A percentile compares a stretch with the other conserved stretches of the same genome.
phyloP scores from a whole-genome alignment of 2,797 vertebrate genomes.

The Busarellus nigricollis region DNA sequence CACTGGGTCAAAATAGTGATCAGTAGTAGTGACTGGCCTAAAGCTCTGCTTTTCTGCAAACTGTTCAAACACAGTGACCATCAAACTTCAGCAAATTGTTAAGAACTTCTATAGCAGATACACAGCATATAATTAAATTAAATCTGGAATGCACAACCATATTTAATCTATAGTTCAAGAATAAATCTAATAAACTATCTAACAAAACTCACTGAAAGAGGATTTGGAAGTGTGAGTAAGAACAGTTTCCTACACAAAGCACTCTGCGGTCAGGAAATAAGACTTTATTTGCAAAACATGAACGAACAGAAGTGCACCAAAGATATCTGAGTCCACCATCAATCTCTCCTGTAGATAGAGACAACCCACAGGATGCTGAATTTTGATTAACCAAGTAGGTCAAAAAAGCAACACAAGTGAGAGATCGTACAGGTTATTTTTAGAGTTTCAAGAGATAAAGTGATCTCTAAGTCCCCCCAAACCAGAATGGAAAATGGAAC shows the following conservation, averaged over 20 bases:
- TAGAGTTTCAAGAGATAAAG: background rate
- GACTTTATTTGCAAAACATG: background rate
- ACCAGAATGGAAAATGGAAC: background rate
- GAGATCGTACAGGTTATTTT: background rate
- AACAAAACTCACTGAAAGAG: background rate
- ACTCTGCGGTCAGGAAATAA: background rate
- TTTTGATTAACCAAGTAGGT: conserved; percentile 53
- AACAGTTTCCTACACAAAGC: background rate
- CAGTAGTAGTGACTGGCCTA: background rate
- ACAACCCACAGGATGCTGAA: conserved; percentile 17
- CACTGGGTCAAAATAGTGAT: background rate
- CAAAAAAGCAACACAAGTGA: conserved; percentile 12
- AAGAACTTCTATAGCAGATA: background rate
- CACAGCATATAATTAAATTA: background rate
- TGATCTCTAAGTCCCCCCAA: background rate
- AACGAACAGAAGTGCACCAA: background rate
- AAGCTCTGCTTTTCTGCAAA: background rate
- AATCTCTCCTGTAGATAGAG: background rate
- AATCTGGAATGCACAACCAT: background rate
- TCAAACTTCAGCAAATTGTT: background rate
- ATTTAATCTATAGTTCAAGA: background rate
- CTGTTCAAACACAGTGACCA: background rate
- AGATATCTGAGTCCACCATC: conserved; percentile 6
- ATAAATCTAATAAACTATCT: background rate
- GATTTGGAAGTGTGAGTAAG: background rate